A percentile compares a stretch with the other conserved stretches of the same genome.
These are phyloP conservation scores for Neodon shergylaensis DNA, from an alignment of 2,113 vertebrate species.

Conservation along the genomic window DNA sequence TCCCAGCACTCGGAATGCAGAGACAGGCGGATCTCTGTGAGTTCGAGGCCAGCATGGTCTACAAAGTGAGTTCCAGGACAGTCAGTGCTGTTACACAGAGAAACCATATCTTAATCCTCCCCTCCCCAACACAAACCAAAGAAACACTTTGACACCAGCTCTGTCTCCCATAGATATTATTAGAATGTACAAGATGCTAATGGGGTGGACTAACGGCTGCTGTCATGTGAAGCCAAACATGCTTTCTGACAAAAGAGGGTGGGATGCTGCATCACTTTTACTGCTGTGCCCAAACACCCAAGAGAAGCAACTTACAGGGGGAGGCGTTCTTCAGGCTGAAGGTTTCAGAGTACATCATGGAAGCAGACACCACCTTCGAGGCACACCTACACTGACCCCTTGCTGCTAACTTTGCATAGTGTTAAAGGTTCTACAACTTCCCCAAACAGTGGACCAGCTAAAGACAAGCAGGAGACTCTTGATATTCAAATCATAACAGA, in stretches of 20 bases:
- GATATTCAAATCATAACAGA: neutral
- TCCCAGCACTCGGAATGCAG: too few relatives aligned
- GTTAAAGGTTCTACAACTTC: neutral
- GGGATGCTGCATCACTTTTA: neutral
- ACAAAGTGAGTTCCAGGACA: too few relatives aligned
- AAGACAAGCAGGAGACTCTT: neutral
- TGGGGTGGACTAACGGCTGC: neutral
- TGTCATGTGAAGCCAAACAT: neutral
- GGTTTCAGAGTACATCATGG: neutral
- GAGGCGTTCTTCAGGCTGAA: neutral
- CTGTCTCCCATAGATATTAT: neutral
- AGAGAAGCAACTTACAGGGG: neutral
- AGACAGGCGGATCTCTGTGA: too few relatives aligned
- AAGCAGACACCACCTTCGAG: neutral
- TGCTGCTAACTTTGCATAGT: neutral
- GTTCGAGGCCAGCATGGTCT: too few relatives aligned
- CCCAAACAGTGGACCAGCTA: neutral
- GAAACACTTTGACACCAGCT: neutral
- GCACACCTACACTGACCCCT: too few relatives aligned
- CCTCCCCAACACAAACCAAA: neutral
- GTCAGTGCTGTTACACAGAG: too few relatives aligned
- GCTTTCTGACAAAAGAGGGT: neutral
- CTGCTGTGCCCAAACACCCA: neutral
- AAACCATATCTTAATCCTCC: too few relatives aligned
- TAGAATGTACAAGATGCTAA: neutral